Conservation (phyloP, 1,140 invertebrate species). For the Danaus melanippus region DNA sequence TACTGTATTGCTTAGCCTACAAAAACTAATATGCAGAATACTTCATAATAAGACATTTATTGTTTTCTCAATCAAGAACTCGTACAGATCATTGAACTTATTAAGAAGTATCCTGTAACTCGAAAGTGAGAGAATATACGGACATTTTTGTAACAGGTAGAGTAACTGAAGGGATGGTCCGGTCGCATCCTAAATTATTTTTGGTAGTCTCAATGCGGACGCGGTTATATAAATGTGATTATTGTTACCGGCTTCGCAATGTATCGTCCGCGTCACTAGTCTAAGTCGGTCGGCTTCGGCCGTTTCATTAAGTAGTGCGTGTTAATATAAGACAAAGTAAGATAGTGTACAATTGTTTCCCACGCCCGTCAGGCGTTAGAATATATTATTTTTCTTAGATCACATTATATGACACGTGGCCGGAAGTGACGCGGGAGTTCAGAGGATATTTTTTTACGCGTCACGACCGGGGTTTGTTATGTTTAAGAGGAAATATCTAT, state of each 20-base stretch:
- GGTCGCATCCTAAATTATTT: conserved; percentile 47
- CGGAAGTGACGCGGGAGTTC: conserved; percentile 27
- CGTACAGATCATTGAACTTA: too few relatives aligned
- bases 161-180: conserved; percentile 12
- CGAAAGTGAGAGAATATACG: conserved; percentile 42
- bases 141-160: conserved; percentile 36
- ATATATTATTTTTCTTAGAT: conserved; percentile 72
- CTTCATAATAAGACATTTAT: conserved; percentile 11
- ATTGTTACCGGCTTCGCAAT: conserved; percentile 23
- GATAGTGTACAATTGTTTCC: conserved; percentile 69
- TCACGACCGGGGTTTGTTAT: conserved; percentile 58
- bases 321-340: conserved; percentile 56
- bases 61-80: neutral
- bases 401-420: conserved; percentile 68
- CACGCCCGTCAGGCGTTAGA: conserved; percentile 57
- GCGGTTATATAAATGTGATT: conserved; percentile 9
- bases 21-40: conserved; percentile 10
- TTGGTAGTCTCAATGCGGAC: conserved; percentile 19
- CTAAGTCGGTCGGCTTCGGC: conserved; percentile 14
- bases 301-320: conserved; percentile 27
- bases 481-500: conserved; percentile 72
- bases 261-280: conserved; percentile 16
- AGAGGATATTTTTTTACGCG: conserved; percentile 66
- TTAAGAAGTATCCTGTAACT: conserved; percentile 37
- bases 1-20: conserved; percentile 18